Evolutionary conservation across 2,888 invertebrate genomes (phyloP).

Genomic region (Eudemis profundana): DNA sequence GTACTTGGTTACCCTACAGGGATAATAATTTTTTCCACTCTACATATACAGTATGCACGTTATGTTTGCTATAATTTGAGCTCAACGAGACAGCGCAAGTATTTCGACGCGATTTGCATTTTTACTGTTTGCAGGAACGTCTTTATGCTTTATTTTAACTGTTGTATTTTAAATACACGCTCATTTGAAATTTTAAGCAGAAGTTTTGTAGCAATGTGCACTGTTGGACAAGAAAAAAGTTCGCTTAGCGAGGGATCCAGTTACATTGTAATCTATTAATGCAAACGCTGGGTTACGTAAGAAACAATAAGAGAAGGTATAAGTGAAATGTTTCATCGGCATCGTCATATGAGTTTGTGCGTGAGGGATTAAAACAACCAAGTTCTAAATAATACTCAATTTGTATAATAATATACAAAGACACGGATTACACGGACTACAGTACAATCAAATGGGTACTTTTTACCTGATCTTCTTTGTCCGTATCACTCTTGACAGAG

Average conservation of each 20-base stretch:
- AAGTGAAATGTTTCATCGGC: background rate
- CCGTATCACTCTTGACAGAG: too few relatives aligned
- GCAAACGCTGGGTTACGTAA: conserved; percentile 1
- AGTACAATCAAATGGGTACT: too few relatives aligned
- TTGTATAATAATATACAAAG: too few relatives aligned
- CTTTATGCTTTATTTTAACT: conserved; percentile 11
- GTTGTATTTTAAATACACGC: conserved; percentile 20
- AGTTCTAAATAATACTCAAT: too few relatives aligned
- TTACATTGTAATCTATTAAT: conserved; percentile 26
- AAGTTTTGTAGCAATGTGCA: conserved; percentile 18
- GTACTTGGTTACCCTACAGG: too few relatives aligned
- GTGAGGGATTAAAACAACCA: too few relatives aligned
- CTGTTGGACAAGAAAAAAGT: conserved; percentile 22
- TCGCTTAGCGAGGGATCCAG: conserved; percentile 9
- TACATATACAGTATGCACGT: too few relatives aligned
- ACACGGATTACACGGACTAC: too few relatives aligned
- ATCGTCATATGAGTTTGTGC: too few relatives aligned
- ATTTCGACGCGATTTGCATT: conserved; percentile 15
- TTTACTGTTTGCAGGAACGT: conserved; percentile 2
- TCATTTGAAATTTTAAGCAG: conserved; percentile 33
- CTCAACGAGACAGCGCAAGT: background rate
- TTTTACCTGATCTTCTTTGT: too few relatives aligned
- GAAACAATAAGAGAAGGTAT: background rate
- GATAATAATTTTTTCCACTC: too few relatives aligned
- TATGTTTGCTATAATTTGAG: background rate